phyloP scores from a whole-genome alignment of 37 sponge, comb jelly and placozoan species.

The Cliona cf. orientalis region DNA sequence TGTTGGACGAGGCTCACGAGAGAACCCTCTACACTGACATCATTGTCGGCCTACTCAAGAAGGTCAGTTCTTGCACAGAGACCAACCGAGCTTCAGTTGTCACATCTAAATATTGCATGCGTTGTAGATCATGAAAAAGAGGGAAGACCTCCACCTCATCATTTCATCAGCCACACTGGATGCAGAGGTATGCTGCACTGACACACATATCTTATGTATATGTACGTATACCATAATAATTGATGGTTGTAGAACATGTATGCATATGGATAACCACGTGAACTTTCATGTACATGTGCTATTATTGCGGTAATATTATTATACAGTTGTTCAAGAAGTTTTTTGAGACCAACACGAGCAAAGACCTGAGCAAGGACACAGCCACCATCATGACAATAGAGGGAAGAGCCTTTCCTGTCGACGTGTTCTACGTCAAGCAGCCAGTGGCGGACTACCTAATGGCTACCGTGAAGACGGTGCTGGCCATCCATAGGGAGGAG shows the following conservation, averaged over 20 bases:
- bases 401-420: conserved; percentile 83
- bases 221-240: too few relatives aligned
- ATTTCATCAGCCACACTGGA: conserved; percentile 96
- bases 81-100: background rate
- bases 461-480: conserved; percentile 85
- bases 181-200: conserved; percentile 77
- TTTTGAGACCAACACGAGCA: conserved; percentile 87
- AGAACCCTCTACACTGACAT: conserved; percentile 94
- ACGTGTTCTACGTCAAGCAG: conserved; percentile 66
- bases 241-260: background rate
- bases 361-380: conserved; percentile 70
- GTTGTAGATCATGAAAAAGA: conserved; percentile 79
- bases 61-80: conserved; percentile 46
- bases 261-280: background rate
- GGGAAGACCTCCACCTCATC: conserved; percentile 87
- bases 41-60: conserved; percentile 83
- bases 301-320: background rate
- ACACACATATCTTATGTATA: background rate
- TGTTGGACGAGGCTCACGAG: conserved; percentile 99
- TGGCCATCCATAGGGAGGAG: conserved; percentile 87
- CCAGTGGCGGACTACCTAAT: conserved; percentile 95
- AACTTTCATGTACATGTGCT: background rate
- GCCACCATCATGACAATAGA: conserved; percentile 86
- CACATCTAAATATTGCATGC: background rate
- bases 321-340: conserved; percentile 79